These are phyloP conservation scores for Falco concolor DNA, from an alignment of 2,797 vertebrate species.

Conservation along the genomic window DNA sequence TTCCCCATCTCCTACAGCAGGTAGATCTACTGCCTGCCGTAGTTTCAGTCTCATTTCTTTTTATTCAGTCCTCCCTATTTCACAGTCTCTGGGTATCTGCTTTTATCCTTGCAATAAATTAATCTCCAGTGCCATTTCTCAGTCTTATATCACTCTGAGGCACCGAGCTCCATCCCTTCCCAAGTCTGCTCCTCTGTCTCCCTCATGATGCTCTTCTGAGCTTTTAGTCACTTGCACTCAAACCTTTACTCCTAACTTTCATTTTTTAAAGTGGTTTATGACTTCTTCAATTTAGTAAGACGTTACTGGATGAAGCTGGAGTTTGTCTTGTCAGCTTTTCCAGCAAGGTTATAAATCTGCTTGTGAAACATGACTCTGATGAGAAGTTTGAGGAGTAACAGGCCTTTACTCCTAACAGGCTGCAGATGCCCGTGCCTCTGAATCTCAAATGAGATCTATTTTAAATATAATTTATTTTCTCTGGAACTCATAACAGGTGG, in stretches of 20 bases:
- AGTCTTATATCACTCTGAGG: background rate
- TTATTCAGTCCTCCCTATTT: background rate
- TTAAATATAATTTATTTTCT: constrained; percentile 46
- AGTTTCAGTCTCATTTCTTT: background rate
- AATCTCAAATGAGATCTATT: constrained; percentile 35
- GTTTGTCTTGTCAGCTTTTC: constrained; percentile 50
- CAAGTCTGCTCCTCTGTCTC: background rate
- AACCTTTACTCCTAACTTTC: constrained; percentile 27
- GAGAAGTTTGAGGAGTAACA: constrained; percentile 39
- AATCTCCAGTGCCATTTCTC: constrained; percentile 1
- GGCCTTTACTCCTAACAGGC: constrained; percentile 13
- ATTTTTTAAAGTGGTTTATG: constrained; percentile 49
- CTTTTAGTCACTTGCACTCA: constrained; percentile 24
- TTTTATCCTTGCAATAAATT: constrained; percentile 41
- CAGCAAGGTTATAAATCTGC: constrained; percentile 46
- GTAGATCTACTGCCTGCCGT: background rate
- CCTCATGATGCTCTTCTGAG: background rate
- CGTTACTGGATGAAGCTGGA: constrained; percentile 15
- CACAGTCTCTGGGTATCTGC: background rate
- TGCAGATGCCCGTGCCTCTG: constrained; percentile 6
- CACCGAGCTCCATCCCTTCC: background rate
- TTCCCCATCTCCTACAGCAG: background rate
- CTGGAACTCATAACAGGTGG: background rate
- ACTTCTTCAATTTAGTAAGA: constrained; percentile 45
- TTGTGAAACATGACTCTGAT: constrained; percentile 30